Base-by-base conservation (phyloP, 2,113 vertebrate species). In the Numenius arquata region DNA sequence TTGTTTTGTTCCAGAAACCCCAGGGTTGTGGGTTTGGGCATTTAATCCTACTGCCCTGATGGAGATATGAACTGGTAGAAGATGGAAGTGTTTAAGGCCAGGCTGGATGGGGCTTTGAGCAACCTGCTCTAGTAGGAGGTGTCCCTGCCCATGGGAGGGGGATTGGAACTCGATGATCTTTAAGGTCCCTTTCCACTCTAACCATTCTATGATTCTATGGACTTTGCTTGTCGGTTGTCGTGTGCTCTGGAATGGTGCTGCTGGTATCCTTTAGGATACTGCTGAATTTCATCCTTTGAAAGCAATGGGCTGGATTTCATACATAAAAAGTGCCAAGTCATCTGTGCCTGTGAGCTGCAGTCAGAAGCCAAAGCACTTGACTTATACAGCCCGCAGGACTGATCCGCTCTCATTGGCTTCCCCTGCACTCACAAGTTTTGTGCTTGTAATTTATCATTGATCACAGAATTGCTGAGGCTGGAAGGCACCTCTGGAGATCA, bases 251-350 rank as follows among this genome's bases (percentile, higher is more conserved):
- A 84, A 38, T 2, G 2, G 19, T 59, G 32, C 30, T 75, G 40
- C 20, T 4, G 2, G 3, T 76, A 65, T 50, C 12, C 36, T 71
- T 88, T 38, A 71, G 41, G 8, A 72, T 90, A 58, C 17, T 72
- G 66, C 41, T 56, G 19, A 25, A 90, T 76, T 76, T 73, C 38
- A 38, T 43, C 3, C 30, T 80, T 91, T 95, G 63, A 55, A 96
- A 63, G 65, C 15, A 89, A 77, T 41, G 34, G 27, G 36, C 15
- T 96, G 74, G 17, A 40, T 95, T 96, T 97, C 68, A 66, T 70
- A 79, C 53, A 85, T 83, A 85, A 97, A 95, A 94, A 61, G 88
- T 93, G 72, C 77, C 56, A 80, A 84, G 67, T 78, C 55, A 66
- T 73, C 81, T 50, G 47, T 43, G 32, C 34, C 63, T 73, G 65